phyloP scores from a whole-genome alignment of 2,113 vertebrate genomes.

The Loxodonta africana region DNA sequence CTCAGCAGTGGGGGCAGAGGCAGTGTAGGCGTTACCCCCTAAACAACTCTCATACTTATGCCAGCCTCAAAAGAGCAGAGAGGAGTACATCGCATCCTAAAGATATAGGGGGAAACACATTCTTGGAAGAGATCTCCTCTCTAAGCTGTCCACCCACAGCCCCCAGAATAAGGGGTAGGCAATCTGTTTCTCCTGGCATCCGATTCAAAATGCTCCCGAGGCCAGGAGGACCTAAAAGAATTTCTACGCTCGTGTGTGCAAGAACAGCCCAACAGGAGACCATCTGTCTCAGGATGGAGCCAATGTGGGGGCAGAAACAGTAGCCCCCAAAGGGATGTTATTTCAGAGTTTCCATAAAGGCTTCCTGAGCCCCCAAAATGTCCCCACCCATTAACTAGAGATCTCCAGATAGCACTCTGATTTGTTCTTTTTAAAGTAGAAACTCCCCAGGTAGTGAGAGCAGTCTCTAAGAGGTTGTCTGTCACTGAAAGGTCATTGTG shows the following conservation, averaged over 20 bases:
- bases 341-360: conserved; percentile 65
- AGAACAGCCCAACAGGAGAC: conserved; percentile 53
- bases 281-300: conserved; percentile 72
- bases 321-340: conserved; percentile 46
- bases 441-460: not conserved
- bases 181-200: conserved; percentile 77
- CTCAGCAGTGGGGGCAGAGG: not conserved
- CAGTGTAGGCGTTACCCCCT: not conserved
- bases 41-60: conserved; percentile 3
- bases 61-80: conserved; percentile 80
- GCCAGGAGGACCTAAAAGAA: conserved; percentile 72
- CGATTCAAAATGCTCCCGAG: conserved; percentile 60
- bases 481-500: not conserved
- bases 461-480: not conserved
- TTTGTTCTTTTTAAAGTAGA: not conserved
- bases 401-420: not conserved
- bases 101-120: conserved; percentile 69
- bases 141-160: conserved; percentile 75
- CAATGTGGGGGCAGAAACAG: conserved; percentile 21
- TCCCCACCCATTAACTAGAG: not conserved
- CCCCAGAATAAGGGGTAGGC: conserved; percentile 74
- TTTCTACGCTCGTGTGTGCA: conserved; percentile 39
- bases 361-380: not conserved
- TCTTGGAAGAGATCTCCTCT: conserved; percentile 70
- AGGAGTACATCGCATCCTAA: conserved; percentile 43